Evolutionary conservation across 1,140 invertebrate genomes (phyloP).

Genomic region (Trichonephila clavata): DNA sequence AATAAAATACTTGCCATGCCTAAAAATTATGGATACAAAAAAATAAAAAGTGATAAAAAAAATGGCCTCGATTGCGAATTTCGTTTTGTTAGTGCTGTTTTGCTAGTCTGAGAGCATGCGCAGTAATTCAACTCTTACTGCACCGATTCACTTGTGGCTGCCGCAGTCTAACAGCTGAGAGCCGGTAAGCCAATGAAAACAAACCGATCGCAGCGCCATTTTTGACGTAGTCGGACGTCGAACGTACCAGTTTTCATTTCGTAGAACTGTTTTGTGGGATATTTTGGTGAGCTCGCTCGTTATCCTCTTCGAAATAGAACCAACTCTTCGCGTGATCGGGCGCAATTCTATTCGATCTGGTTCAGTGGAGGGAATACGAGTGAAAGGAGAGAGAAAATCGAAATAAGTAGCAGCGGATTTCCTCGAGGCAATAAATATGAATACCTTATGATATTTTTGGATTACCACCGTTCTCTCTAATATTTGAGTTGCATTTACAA

Average conservation of each 20-base stretch:
- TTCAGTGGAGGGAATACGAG: not conserved
- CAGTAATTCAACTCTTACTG: not conserved
- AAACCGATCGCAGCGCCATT: slow-evolving; percentile 57
- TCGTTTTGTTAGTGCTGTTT: too few relatives aligned
- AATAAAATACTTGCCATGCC: too few relatives aligned
- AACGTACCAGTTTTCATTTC: not conserved
- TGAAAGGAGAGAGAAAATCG: not conserved
- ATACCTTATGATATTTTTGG: not conserved
- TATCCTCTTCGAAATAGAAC: not conserved
- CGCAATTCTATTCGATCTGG: not conserved
- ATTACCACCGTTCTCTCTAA: not conserved
- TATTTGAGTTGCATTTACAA: too few relatives aligned
- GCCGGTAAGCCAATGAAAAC: slow-evolving; percentile 53
- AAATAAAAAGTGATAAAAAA: too few relatives aligned
- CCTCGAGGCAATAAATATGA: not conserved
- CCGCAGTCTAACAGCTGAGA: slow-evolving; percentile 31
- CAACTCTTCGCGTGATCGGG: not conserved
- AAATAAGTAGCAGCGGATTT: not conserved
- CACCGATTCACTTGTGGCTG: not conserved
- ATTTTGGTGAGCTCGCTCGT: not conserved
- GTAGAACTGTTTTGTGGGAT: slow-evolving; percentile 18
- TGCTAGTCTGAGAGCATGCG: not conserved
- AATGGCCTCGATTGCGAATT: too few relatives aligned
- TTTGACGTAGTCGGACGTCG: slow-evolving; percentile 12
- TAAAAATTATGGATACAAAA: too few relatives aligned